Evolutionary conservation across 2,113 vertebrate genomes (phyloP), one percentile per base, ranked within the genome.

Genomic region (Fregetta grallaria): DNA sequence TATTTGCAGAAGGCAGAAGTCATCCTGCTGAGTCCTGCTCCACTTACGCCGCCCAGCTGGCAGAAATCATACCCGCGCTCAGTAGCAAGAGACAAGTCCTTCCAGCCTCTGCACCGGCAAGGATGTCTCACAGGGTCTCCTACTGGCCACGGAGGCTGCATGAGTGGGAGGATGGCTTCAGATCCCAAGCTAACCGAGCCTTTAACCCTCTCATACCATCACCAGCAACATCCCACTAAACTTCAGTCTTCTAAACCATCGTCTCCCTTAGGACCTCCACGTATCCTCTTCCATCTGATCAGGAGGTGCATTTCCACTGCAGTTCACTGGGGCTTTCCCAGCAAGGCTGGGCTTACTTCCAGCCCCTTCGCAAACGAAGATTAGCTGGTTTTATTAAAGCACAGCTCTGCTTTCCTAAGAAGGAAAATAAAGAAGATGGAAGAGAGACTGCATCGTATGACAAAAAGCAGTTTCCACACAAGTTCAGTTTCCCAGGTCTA

Each of bases 11-110:
- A 90, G 62, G 45, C 30, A 95, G 84, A 63, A 3, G 4, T 32
- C 3, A 1, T 92, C 87, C 77, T 96, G 91, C 94, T 96, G 95
- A 85, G 96, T 76, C 70, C 45, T 95, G 77, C 67, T 74, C 91
- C 66, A 92, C 55, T 95, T 95, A 76, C 0, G 0, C 23, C 10
- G 11, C 59, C 29, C 67, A 32, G 40, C 2, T 70, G 79, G 91
- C 91, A 88, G 50, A 85, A 94, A 62, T 75, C 38, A 59, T 30
- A 53, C 42, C 40, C 2, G 0, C 0, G 4, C n/a, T 70, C 38
- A 42, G 55, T 10, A 66, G 83, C 66, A 75, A 66, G 47, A 82
- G 34, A 36, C 44, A 76, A 88, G 20, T 67, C 52, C 65, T 84
- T 75, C 38, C 74, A 90, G 49, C 12, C 50, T 72, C 42, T 72